These are phyloP conservation scores for Sarotherodon lohbergeri DNA, from an alignment of 2,113 vertebrate species.

Conservation along the genomic window DNA sequence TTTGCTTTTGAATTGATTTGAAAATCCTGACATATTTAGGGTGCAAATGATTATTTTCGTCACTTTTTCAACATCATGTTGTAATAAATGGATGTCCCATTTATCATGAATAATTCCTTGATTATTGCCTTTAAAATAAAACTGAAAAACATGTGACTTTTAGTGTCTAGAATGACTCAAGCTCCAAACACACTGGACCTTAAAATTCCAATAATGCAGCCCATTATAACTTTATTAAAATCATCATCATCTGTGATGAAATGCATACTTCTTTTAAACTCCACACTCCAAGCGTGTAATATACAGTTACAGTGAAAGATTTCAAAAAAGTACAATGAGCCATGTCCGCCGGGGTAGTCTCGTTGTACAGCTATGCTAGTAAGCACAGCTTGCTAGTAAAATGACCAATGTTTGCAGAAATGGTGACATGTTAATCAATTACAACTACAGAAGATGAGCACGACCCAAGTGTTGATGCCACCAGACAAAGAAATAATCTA, in stretches of 20 bases:
- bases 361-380: background rate
- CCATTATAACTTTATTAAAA: background rate
- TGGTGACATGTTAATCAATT: background rate
- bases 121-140: background rate
- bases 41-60: background rate
- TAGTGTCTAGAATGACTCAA: background rate
- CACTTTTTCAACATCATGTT: background rate
- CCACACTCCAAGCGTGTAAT: background rate
- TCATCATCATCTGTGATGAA: background rate
- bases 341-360: too few species aligned
- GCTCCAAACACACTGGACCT: background rate
- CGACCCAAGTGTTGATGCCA: background rate
- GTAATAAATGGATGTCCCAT: background rate
- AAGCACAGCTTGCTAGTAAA: background rate
- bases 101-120: background rate
- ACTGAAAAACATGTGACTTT: background rate
- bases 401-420: background rate
- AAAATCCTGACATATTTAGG: background rate
- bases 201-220: background rate
- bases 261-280: background rate
- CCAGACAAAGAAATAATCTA: background rate
- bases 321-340: background rate
- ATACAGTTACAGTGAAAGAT: background rate
- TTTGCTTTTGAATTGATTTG: background rate
- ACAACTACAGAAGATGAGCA: background rate